phyloP scores from a whole-genome alignment of 2,888 invertebrate species.

The Melipona bicolor region DNA sequence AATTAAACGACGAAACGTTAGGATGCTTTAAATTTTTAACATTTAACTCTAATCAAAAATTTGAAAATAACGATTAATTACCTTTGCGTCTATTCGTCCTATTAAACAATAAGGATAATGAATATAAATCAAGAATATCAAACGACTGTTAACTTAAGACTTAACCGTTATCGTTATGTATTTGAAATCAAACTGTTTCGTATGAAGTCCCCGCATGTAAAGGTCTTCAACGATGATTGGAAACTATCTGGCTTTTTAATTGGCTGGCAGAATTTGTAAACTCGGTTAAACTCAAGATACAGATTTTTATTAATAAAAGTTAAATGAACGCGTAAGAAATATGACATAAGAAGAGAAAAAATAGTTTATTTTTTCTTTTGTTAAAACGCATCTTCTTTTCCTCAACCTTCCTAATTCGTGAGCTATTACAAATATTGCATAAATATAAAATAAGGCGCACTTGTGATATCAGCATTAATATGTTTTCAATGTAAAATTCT shows the following conservation, averaged over 20 bases:
- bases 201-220: not conserved
- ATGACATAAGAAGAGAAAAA: not conserved
- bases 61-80: not conserved
- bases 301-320: conserved; percentile 2
- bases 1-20: too few relatives aligned
- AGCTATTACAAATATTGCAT: not conserved
- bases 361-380: not conserved
- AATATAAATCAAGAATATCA: not conserved
- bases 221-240: not conserved
- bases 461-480: not conserved
- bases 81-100: not conserved
- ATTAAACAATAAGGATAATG: not conserved
- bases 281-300: not conserved
- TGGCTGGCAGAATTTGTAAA: not conserved
- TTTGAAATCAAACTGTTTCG: conserved; percentile 9
- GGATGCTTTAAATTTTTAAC: too few relatives aligned
- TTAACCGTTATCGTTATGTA: not conserved
- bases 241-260: not conserved
- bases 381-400: not conserved
- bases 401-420: not conserved
- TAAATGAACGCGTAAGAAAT: not conserved
- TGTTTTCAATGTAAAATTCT: not conserved
- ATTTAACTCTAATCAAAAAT: not conserved
- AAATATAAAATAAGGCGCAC: not conserved
- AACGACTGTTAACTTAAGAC: too few relatives aligned